These are phyloP conservation scores for Perca schrenkii DNA, from an alignment of 2,113 vertebrate species.

Conservation along the genomic window DNA sequence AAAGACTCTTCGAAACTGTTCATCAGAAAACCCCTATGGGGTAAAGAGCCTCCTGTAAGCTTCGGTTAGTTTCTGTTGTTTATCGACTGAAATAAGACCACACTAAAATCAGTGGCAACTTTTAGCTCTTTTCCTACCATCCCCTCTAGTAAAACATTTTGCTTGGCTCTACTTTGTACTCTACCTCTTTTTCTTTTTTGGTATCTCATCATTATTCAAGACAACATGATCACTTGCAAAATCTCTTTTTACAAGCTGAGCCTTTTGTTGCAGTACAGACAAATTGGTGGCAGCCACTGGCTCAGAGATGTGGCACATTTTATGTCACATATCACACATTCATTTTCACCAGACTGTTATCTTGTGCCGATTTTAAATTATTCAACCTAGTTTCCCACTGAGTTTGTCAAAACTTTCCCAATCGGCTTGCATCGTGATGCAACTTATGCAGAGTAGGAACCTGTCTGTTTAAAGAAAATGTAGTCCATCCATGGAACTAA, in stretches of 20 bases:
- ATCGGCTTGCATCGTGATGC: neutral
- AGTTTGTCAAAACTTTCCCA: neutral
- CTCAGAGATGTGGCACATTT: too few species aligned
- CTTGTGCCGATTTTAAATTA: neutral
- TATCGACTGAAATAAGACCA: neutral
- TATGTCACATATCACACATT: neutral
- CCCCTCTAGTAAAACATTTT: neutral
- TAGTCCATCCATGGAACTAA: too few species aligned
- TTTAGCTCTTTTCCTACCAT: neutral
- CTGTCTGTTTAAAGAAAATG: too few species aligned
- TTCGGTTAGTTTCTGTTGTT: neutral
- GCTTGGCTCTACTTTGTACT: neutral
- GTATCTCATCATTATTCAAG: neutral
- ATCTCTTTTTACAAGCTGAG: neutral
- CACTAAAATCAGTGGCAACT: neutral
- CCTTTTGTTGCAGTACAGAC: neutral
- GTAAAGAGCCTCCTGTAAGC: neutral
- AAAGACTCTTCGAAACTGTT: neutral
- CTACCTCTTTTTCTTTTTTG: neutral
- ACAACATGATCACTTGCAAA: neutral
- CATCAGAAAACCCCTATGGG: constrained; percentile 18
- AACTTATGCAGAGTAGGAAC: too few species aligned
- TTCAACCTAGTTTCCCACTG: constrained; percentile 9
- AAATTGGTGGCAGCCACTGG: too few species aligned
- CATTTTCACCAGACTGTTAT: neutral